Base-by-base conservation (phyloP, 2,797 vertebrate genomes). In the Sebastes matsubarae region DNA sequence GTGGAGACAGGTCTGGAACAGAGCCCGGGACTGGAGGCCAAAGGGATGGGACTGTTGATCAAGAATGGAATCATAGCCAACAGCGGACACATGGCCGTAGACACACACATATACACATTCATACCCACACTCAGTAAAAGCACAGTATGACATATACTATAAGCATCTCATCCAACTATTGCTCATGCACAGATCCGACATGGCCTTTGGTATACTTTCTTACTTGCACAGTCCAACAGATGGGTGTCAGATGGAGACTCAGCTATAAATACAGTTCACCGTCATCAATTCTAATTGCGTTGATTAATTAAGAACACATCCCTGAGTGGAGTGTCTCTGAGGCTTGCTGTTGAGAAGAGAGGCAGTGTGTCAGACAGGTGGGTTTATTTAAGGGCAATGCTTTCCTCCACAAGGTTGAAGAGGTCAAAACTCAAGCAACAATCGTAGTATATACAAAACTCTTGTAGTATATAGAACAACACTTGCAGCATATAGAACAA, bases 1-100 rank as follows among this genome's bases (percentile, higher is more conserved):
- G 88, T 90, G 89, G 82, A 77, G 87, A 93, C 79, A 82, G 86
- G 79, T 88, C 89, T 95, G 94, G 93, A 94, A 84, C 80, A 77
- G 72, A 93, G 92, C 93, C 93, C 88, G 90, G 90, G 79, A 89
- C 88, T 87, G 60, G 72, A 91, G 88, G 90, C 90, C 78, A 90
- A 82, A 89, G 85, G 72, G 81, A 89, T 72, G 63, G 61, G 77
- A 85, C 65, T 85, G 79, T 84, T 88, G 82, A 84, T 84, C 74
- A 80, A 81, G 82, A 87, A 80, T 82, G 84, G 80, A 85, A 85
- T 68, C n/a, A 75, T 29, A 72, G 84, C 83, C 46, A 73, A 87
- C 80, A 82, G 91, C 84, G 82, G 86, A 85, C 88, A 85, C 89
- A 89, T 84, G 76, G 79, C 79, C 83, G 59, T 12, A 67, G 55